phyloP scores from a whole-genome alignment of 2,888 invertebrate genomes.

The Chorisops tibialis region DNA sequence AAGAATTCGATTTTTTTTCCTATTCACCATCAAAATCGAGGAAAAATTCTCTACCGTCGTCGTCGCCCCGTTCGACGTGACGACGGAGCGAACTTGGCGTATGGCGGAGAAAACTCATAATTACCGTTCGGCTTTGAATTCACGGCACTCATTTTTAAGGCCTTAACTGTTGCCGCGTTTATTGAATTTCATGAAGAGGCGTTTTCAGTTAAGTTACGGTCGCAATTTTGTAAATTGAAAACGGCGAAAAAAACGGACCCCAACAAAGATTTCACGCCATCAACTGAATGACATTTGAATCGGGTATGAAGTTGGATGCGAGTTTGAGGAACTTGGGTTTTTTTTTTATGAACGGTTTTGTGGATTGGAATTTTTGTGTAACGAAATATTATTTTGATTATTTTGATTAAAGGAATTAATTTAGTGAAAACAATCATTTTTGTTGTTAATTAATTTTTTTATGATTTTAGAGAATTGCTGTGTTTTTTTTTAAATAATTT shows the following conservation, averaged over 20 bases:
- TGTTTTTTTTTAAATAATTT: no score
- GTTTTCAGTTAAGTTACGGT: neutral
- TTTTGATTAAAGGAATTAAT: no score
- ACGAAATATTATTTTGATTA: no score
- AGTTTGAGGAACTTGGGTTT: neutral
- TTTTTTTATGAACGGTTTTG: neutral
- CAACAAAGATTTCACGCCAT: constrained; percentile 19
- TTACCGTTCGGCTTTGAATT: constrained; percentile 21
- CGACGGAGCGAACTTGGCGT: no score
- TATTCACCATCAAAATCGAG: neutral
- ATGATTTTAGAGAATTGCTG: no score
- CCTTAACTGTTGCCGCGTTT: neutral
- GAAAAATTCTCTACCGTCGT: neutral
- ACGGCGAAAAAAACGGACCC: constrained; percentile 1
- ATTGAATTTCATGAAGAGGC: constrained; percentile 6
- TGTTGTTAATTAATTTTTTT: no score
- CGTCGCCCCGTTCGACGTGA: neutral
- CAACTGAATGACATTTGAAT: constrained; percentile 21
- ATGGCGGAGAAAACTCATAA: no score
- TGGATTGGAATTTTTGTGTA: no score
- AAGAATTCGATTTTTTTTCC: no score
- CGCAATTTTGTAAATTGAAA: neutral
- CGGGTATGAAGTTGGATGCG: constrained; percentile 14
- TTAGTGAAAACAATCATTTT: no score
- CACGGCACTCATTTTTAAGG: constrained; percentile 20